Percentiles rank a stretch among this genome's conserved stretches.
Evolutionary conservation across 2,888 invertebrate genomes (phyloP).

Genomic region (Pseudococcus longispinus): DNA sequence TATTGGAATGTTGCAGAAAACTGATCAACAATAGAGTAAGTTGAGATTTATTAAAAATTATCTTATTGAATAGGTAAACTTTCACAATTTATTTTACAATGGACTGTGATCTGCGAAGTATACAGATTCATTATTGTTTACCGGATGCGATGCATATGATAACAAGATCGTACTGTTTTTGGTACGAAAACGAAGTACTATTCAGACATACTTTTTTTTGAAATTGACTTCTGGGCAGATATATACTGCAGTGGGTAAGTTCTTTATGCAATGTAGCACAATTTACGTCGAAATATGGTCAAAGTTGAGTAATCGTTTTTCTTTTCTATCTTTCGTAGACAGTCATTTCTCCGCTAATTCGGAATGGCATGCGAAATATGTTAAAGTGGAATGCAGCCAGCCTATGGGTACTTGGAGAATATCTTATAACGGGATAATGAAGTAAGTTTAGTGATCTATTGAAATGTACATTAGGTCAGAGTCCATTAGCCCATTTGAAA

Average conservation of each 20-base stretch:
- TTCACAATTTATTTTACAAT: background rate
- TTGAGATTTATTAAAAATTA: background rate
- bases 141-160: conserved; percentile 2
- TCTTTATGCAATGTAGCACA: background rate
- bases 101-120: background rate
- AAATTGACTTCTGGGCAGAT: background rate
- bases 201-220: conserved; percentile 13
- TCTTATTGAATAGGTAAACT: background rate
- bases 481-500: too few relatives aligned
- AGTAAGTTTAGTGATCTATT: conserved; percentile 61
- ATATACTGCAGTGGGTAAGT: conserved; percentile 1
- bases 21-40: conserved; percentile 26
- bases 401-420: conserved; percentile 67
- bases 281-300: background rate
- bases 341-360: background rate
- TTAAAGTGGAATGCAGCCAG: conserved; percentile 36
- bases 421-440: conserved; percentile 74
- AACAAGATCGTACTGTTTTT: conserved; percentile 19
- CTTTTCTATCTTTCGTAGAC: background rate
- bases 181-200: conserved; percentile 6
- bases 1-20: conserved; percentile 1
- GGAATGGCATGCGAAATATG: conserved; percentile 18
- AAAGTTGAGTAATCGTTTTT: background rate
- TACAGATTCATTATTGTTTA: conserved; percentile 32
- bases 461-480: too few relatives aligned